Evolutionary conservation across 2,113 vertebrate genomes (phyloP).

Genomic region (Amphilophus citrinellus): DNA sequence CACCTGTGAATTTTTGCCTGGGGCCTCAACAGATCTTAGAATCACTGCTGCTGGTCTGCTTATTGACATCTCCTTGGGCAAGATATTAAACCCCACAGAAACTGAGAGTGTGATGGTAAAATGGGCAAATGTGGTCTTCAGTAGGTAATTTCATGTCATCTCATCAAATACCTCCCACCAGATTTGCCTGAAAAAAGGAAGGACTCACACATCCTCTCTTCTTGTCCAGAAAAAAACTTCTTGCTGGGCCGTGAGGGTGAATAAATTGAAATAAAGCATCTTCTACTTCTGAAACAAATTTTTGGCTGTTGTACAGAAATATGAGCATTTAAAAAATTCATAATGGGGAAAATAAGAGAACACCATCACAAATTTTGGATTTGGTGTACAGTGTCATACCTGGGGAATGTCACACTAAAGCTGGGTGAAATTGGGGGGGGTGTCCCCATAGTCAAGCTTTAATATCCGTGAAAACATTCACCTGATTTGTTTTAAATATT

Average conservation of each 20-base stretch:
- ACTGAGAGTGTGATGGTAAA: not conserved
- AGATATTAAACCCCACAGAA: not conserved
- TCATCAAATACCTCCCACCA: not conserved
- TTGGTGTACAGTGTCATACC: not conserved
- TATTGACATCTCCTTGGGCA: not conserved
- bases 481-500: not conserved
- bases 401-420: not conserved
- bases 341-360: not conserved
- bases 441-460: not conserved
- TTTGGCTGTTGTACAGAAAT: not conserved
- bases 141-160: not conserved
- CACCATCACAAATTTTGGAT: not conserved
- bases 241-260: not conserved
- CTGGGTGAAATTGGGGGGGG: too few species aligned
- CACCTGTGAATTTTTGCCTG: not conserved
- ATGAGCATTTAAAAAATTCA: not conserved
- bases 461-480: not conserved
- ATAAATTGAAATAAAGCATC: accelerated
- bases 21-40: not conserved
- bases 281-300: too few species aligned
- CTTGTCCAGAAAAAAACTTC: not conserved
- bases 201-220: accelerated
- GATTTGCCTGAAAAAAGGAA: not conserved
- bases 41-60: not conserved
- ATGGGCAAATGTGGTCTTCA: not conserved